These are phyloP conservation scores for Oriolus oriolus DNA, from an alignment of 2,113 vertebrate genomes.

Conservation along the genomic window DNA sequence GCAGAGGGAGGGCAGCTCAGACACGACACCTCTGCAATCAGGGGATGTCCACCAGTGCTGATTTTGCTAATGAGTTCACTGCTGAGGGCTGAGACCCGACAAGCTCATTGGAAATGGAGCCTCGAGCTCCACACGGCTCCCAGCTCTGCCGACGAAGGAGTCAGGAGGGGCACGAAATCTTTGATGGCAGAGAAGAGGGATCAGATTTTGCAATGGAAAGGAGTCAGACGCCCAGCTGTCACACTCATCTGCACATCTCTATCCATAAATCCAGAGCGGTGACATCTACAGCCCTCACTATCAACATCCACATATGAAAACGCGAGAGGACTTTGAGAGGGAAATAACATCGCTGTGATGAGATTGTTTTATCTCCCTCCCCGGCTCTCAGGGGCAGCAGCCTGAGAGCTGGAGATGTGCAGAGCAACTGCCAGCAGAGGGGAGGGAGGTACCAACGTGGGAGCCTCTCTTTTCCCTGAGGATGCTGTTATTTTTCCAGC, in stretches of 20 bases:
- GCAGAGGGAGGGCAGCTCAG: not conserved
- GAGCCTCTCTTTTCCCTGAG: not conserved
- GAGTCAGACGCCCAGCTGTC: not conserved
- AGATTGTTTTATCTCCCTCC: constrained; percentile 29
- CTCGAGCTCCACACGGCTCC: not conserved
- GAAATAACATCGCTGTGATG: not conserved
- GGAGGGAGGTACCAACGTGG: not conserved
- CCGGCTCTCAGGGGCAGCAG: constrained; percentile 10
- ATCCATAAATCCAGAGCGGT: not conserved
- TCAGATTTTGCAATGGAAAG: not conserved
- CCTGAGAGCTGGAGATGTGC: constrained; percentile 2
- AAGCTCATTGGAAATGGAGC: not conserved
- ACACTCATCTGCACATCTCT: not conserved
- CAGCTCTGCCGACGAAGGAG: not conserved
- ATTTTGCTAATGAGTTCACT: not conserved
- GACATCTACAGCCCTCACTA: not conserved
- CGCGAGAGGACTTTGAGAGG: not conserved
- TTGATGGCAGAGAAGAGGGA: not conserved
- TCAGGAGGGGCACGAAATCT: not conserved
- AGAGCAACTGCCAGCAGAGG: constrained; percentile 42
- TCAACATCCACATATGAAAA: not conserved
- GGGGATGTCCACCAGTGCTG: not conserved
- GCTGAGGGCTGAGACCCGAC: not conserved
- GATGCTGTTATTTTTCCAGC: constrained; percentile 14
- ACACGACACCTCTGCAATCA: not conserved